phyloP scores from a whole-genome alignment of 2,797 vertebrate species.

The Prionace glauca region DNA sequence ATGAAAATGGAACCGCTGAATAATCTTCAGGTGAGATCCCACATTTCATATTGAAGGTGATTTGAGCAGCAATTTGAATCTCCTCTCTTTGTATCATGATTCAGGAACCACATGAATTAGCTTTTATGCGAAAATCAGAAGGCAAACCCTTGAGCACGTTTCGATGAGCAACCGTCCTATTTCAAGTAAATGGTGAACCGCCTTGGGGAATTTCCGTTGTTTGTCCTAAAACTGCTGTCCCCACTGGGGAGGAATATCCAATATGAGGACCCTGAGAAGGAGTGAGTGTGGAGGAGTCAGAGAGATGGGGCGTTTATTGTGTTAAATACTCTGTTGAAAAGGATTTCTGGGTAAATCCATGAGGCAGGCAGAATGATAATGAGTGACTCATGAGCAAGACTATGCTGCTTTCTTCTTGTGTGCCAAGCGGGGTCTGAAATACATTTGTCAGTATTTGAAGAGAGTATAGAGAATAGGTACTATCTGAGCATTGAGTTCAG shows the following conservation, averaged over 20 bases:
- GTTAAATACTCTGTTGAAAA: background rate
- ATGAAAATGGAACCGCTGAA: slow-evolving; percentile 99
- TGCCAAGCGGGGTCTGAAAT: background rate
- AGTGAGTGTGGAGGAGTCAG: background rate
- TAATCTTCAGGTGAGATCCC: slow-evolving; percentile 80
- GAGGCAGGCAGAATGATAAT: background rate
- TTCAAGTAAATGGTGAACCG: background rate
- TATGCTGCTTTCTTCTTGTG: background rate
- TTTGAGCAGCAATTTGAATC: background rate
- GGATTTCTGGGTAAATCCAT: background rate
- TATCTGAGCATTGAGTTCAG: background rate
- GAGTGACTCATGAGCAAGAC: background rate
- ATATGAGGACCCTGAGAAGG: background rate
- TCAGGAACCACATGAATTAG: background rate
- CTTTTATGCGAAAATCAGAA: background rate
- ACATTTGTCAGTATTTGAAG: background rate
- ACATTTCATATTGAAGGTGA: background rate
- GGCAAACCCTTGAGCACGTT: background rate
- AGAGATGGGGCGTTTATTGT: background rate
- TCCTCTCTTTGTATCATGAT: background rate
- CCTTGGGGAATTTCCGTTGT: background rate
- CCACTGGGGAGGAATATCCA: too few species aligned
- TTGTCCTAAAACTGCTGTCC: background rate
- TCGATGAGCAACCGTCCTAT: background rate
- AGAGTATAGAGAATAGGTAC: background rate